phyloP scores from a whole-genome alignment of 2,797 vertebrate genomes.

The Chlorospingus semifuscus region DNA sequence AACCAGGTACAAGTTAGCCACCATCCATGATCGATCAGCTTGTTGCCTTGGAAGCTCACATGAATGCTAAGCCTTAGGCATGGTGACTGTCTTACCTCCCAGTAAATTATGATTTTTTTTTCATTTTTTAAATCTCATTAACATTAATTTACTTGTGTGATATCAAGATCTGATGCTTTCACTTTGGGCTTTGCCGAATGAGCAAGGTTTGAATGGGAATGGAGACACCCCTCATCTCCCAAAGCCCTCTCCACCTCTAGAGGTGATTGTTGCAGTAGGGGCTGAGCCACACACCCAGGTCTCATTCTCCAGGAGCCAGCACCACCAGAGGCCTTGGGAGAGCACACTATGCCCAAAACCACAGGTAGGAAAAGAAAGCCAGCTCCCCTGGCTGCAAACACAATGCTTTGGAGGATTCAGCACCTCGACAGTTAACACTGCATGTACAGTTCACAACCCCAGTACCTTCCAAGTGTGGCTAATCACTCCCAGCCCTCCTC shows the following conservation, averaged over 20 bases:
- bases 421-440: background rate
- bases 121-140: background rate
- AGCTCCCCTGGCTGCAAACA: background rate
- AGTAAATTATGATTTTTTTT: background rate
- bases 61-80: background rate
- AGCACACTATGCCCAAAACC: background rate
- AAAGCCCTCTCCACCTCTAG: background rate
- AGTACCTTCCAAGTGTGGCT: conserved; percentile 25
- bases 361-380: background rate
- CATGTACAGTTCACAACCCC: background rate
- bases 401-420: background rate
- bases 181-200: background rate
- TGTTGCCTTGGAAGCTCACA: background rate
- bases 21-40: background rate
- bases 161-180: background rate
- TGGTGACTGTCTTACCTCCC: background rate
- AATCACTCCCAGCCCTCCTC: conserved; percentile 23
- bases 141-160: background rate
- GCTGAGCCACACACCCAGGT: fast-evolving
- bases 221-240: fast-evolving
- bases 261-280: background rate
- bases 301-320: background rate
- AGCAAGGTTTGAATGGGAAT: background rate
- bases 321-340: fast-evolving
- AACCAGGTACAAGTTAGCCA: background rate